Evolutionary conservation across 2,113 vertebrate genomes (phyloP), one percentile per base, ranked within the genome.

Genomic region (Hippocampus comes): DNA sequence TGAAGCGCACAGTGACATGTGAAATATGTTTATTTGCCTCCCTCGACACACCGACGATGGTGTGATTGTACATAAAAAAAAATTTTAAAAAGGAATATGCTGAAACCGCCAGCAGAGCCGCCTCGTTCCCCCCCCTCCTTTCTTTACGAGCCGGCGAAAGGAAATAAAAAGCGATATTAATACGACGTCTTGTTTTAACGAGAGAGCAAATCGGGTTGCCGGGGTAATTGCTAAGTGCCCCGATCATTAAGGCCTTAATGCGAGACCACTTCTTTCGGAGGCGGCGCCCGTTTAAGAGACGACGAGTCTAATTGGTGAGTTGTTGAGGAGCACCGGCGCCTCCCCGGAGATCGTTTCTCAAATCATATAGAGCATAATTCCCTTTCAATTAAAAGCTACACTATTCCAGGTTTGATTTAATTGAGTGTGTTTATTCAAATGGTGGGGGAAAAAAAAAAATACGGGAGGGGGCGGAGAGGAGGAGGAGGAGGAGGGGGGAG

Each of bases 351-450:
- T 86, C 76, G 27, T 84, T 90, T 80, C 86, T 88, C 77, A 89
- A 88, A 87, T 89, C 87, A 89, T 90, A 90, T 90, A 87, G 83
- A 90, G 88, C 86, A 91, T 91, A 87, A 89, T 91, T 91, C 88
- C 80, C 89, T 90, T 91, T 91, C 90, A 91, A 91, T 91, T 91
- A 89, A 90, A 89, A 89, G 87, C 89, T 86, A 89, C 89, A 89
- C 80, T 89, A 88, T 89, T 89, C 80, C 82, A 87, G 85, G 90
- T 89, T 89, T 90, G 80, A 89, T 91, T 90, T 89, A 91, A 91
- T 89, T 89, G 88, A 89, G 85, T 85, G 84, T 84, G 69, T 70
- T 88, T 84, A 84, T 88, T 86, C 87, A 91, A 88, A 91, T 88
- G 56, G 68, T 43, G 70, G 75, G 49, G 70, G 75, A 49, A 18